Base-by-base conservation (phyloP, 2,888 invertebrate genomes). In the Drosophila multiciliata region DNA sequence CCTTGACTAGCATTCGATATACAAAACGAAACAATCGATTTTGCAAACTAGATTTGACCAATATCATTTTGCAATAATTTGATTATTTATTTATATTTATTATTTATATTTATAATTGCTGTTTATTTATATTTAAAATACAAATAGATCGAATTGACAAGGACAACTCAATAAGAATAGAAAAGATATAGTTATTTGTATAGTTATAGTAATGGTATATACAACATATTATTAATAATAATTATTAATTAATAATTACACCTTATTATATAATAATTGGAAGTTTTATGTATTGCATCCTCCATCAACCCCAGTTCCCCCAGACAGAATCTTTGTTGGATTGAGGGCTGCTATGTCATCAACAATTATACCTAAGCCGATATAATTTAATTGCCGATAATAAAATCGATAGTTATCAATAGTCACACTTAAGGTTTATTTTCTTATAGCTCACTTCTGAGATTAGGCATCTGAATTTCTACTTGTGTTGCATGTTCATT, bases 401-500 rank as follows among this genome's bases (percentile, higher is more conserved):
- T 8, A 38, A 42, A n/a, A 2, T 42, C 42, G 8, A 48, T 26
- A 48, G 15, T 26, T 9, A 17, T 49, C 26, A 26, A 17, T 23
- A 1, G 20, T 8, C 15, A 15, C 17, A 17, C 26, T 49, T 45
- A 23, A 23, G 20, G 8, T 8, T 23, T 8, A n/a, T 40, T 12
- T 20, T 26, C 17, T 20, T 36, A 7, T 7, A 26, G 55, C 40
- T 40, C 7, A 40, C n/a, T 26, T 11, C 2, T n/a, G 57, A 32
- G 49, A 48, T 45, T 65, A 52, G 38, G 20, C 40, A 32, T 6
- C 57, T 66, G 11, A 45, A 33, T 75, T 76, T 60, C 48, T 26
- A 36, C 20, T 61, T 48, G 33, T 45, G 50, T 80, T 76, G 80
- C 77, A 80, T 80, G 72, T 76, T 80, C 80, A 66, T 77, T 77